Base-by-base conservation (phyloP, 2,113 vertebrate genomes). In the Psittacula cyanocephala region DNA sequence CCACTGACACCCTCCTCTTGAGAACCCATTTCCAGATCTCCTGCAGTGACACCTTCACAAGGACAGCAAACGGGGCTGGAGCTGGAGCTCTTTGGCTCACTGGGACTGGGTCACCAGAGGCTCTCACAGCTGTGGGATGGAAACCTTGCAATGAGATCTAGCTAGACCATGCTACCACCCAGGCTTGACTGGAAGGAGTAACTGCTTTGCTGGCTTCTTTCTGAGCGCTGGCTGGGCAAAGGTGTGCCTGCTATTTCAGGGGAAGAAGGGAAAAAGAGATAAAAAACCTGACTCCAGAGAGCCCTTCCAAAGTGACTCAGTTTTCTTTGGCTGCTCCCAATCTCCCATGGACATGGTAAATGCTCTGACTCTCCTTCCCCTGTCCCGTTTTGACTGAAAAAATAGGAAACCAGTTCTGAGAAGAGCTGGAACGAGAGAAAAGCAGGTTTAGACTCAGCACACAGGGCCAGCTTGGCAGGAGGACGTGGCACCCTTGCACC, bases 401-500 rank as follows among this genome's bases (percentile, higher is more conserved):
- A 86, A 41, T 84, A 59, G 94, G 53, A 83, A 91, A 82, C 3
- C 2, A 1, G 28, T 20, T 88, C 79, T 93, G 79, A 49, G 87
- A 55, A 74, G 91, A 33, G 86, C 67, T 95, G 94, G 91, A 47
- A 83, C 3, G 16, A 78, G 52, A 72, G 80, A 6, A 55, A 70
- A 87, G 60, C 57, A 81, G 46, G 11, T 80, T 35, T 15, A 53
- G 49, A 3, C 39, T 29, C 63, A 13, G 27, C 43, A 19, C 1
- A 35, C 35, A 37, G 55, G 50, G 55, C 83, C 93, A 86, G 90
- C 70, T 84, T 83, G 91, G 96, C 84, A 90, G 64, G 35, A 68
- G 65, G 27, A 28, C 44, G 44, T 67, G 71, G 85, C 81, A 80
- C 39, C 4, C 16, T 16, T 13, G 7, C 67, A 17, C 6, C 82